phyloP scores from a whole-genome alignment of 2,797 vertebrate species.

The Apogon hyalosoma region DNA sequence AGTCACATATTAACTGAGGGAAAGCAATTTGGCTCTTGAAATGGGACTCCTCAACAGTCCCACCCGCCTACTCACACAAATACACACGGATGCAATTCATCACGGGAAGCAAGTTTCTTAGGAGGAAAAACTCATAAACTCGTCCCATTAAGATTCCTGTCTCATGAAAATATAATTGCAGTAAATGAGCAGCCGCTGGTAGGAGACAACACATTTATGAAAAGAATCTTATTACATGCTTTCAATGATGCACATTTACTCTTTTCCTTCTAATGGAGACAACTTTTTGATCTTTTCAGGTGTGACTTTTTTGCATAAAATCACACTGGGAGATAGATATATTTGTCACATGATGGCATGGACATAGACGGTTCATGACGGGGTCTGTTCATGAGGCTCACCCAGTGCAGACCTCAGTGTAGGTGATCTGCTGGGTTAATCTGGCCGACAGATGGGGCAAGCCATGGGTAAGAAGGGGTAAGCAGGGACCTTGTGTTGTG shows the following conservation, averaged over 20 bases:
- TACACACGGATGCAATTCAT: slow-evolving; percentile 42
- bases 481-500: slow-evolving; percentile 53
- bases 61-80: slow-evolving; percentile 31
- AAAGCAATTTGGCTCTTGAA: slow-evolving; percentile 50
- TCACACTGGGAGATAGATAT: neutral
- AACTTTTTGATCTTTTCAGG: neutral
- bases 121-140: slow-evolving; percentile 50
- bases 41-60: slow-evolving; percentile 36
- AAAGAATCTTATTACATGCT: slow-evolving; percentile 21
- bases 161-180: slow-evolving; percentile 55
- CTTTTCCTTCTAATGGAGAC: slow-evolving; percentile 9
- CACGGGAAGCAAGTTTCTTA: slow-evolving; percentile 38
- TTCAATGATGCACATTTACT: neutral
- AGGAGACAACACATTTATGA: slow-evolving; percentile 30
- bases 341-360: neutral
- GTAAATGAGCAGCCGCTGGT: slow-evolving; percentile 46
- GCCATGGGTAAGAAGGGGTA: slow-evolving; percentile 50
- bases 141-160: slow-evolving; percentile 56
- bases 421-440: slow-evolving; percentile 70
- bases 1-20: slow-evolving; percentile 57
- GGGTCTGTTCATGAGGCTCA: slow-evolving; percentile 32
- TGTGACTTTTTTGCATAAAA: too few species aligned
- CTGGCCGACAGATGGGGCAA: slow-evolving; percentile 73
- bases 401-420: slow-evolving; percentile 37
- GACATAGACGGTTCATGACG: neutral